phyloP scores from a whole-genome alignment of 92 coral and sea anemone species.

The Parazoanthus atlanticus region DNA sequence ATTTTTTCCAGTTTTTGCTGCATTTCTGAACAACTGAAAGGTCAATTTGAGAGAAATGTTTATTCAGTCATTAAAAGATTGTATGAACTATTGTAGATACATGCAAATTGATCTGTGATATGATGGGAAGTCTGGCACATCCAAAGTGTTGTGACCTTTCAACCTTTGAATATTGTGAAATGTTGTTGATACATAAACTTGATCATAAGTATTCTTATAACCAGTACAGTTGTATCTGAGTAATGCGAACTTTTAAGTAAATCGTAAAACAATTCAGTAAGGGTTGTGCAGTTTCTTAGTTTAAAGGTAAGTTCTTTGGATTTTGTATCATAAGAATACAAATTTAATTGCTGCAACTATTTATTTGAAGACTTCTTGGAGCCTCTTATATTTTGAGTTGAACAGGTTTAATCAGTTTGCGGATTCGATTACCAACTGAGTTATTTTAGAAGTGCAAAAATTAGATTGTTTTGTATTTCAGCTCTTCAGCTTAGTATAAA shows the following conservation, averaged over 20 bases:
- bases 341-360: too few relatives aligned
- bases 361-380: too few relatives aligned
- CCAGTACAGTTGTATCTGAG: not conserved
- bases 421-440: too few relatives aligned
- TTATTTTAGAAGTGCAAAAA: too few relatives aligned
- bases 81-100: not conserved
- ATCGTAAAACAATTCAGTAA: not conserved
- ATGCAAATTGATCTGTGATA: not conserved
- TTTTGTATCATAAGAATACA: too few relatives aligned
- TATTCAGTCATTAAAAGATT: not conserved
- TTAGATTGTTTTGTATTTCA: too few relatives aligned
- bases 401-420: too few relatives aligned
- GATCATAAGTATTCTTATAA: not conserved
- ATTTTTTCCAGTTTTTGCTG: not conserved
- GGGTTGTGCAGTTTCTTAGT: too few relatives aligned
- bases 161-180: slow-evolving; percentile 17
- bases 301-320: too few relatives aligned
- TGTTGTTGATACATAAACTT: not conserved
- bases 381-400: too few relatives aligned
- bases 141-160: slow-evolving; percentile 25
- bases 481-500: too few relatives aligned
- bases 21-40: too few relatives aligned
- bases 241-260: not conserved
- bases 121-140: not conserved
- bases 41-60: not conserved